phyloP scores from a whole-genome alignment of 2,113 vertebrate species.

The Platichthys stellatus region DNA sequence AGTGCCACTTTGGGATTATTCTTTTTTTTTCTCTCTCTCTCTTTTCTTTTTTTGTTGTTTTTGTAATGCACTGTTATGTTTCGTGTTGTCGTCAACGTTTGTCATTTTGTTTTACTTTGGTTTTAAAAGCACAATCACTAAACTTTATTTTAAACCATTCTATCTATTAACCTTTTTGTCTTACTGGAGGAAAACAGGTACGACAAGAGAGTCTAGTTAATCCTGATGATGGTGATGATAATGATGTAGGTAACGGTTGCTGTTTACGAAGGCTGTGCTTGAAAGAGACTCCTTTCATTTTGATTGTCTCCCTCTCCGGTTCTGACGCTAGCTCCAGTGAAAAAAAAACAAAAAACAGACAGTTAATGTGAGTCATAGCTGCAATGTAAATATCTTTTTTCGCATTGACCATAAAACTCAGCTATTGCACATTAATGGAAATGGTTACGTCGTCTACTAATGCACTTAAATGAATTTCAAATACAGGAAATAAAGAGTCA shows the following conservation, averaged over 20 bases:
- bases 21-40: constrained; percentile 60
- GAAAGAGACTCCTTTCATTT: constrained; percentile 72
- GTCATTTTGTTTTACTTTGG: constrained; percentile 90
- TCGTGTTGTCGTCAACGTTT: constrained; percentile 82
- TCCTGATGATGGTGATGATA: constrained; percentile 82
- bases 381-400: constrained; percentile 78
- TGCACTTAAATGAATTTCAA: constrained; percentile 84
- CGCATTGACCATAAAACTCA: constrained; percentile 75
- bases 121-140: constrained; percentile 99
- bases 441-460: constrained; percentile 75
- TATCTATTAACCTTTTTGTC: constrained; percentile 99
- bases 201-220: constrained; percentile 90
- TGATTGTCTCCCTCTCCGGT: constrained; percentile 73
- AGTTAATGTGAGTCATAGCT: constrained; percentile 77
- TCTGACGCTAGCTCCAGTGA: constrained; percentile 67
- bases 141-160: constrained; percentile 99
- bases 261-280: constrained; percentile 79
- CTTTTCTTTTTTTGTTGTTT: constrained; percentile 77
- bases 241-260: constrained; percentile 72
- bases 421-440: constrained; percentile 77
- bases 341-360: constrained; percentile 55
- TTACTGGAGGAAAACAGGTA: constrained; percentile 91
- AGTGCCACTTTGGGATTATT: constrained; percentile 94
- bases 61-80: constrained; percentile 99
- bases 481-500: constrained; percentile 69